Percentiles rank a stretch among this genome's conserved stretches.
Evolutionary conservation across 2,113 vertebrate genomes (phyloP).

Genomic region (Chaenogobius annularis): DNA sequence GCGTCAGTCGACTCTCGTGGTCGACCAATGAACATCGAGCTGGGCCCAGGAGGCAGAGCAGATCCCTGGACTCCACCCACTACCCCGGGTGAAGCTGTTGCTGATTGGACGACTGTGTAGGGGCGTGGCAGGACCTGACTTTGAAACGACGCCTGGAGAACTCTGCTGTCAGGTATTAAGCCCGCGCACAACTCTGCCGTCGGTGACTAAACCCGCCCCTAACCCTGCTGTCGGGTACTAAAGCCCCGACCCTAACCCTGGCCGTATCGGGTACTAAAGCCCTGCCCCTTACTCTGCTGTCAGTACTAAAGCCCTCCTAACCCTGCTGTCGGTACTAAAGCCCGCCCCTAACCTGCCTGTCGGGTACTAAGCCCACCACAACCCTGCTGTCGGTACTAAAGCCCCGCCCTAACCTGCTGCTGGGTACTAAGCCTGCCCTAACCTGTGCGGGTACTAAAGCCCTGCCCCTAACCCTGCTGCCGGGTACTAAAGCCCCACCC

Average conservation of each 20-base stretch:
- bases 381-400: slow-evolving; percentile 76
- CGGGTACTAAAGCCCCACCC: too few relatives aligned
- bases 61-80: slow-evolving; percentile 37
- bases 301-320: too few relatives aligned
- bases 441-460: too few relatives aligned
- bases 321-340: too few relatives aligned
- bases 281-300: too few relatives aligned
- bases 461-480: too few relatives aligned
- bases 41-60: slow-evolving; percentile 74
- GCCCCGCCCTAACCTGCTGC: neutral
- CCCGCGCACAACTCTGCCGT: too few relatives aligned
- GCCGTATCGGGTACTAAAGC: neutral
- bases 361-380: too few relatives aligned
- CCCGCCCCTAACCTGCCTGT: too few relatives aligned
- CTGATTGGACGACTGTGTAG: slow-evolving; percentile 80
- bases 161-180: slow-evolving; percentile 37
- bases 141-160: slow-evolving; percentile 76
- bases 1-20: slow-evolving; percentile 83
- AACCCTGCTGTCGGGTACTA: slow-evolving; percentile 73
- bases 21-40: slow-evolving; percentile 78
- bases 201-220: too few relatives aligned
- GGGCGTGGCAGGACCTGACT: slow-evolving; percentile 62
- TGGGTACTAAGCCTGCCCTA: too few relatives aligned
- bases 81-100: slow-evolving; percentile 78
- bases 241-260: neutral